Conservation (phyloP, 2,888 invertebrate species). For the Caenorhabditis doughertyi region DNA sequence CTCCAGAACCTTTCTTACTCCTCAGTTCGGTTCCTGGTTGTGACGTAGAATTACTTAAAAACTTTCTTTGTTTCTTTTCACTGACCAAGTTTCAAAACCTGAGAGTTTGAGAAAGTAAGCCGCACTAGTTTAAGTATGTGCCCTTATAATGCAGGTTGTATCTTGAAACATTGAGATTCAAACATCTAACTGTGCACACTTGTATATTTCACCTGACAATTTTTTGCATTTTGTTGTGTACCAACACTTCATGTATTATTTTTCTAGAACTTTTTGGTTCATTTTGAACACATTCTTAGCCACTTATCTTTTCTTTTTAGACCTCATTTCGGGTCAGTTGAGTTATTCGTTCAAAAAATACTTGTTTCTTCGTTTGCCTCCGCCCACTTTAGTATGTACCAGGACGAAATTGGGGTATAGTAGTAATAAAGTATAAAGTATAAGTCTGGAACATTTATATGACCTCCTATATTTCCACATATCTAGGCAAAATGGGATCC, state of each 20-base stretch:
- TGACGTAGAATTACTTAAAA: conserved; percentile 24
- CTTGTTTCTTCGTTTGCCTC: background rate
- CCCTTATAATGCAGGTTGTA: too few relatives aligned
- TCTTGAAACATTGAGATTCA: too few relatives aligned
- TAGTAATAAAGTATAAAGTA: conserved; percentile 4
- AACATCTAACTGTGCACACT: background rate
- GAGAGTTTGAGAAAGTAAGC: too few relatives aligned
- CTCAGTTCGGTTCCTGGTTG: conserved; percentile 26
- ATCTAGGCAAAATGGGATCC: background rate
- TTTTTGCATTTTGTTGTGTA: background rate
- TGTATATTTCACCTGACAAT: background rate
- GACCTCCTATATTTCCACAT: background rate
- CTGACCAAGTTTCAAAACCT: background rate
- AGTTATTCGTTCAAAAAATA: background rate
- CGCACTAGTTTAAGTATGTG: too few relatives aligned
- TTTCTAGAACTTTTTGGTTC: too few relatives aligned
- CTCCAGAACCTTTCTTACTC: conserved; percentile 20
- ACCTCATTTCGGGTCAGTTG: background rate
- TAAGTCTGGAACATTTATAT: background rate
- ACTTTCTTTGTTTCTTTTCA: background rate
- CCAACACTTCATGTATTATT: too few relatives aligned
- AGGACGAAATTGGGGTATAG: background rate
- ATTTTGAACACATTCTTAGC: background rate
- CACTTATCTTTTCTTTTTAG: background rate
- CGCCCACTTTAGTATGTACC: background rate